A percentile compares a stretch with the other conserved stretches of the same genome.
Conservation (phyloP, 2,888 invertebrate species). For the Phyllotreta striolata region DNA sequence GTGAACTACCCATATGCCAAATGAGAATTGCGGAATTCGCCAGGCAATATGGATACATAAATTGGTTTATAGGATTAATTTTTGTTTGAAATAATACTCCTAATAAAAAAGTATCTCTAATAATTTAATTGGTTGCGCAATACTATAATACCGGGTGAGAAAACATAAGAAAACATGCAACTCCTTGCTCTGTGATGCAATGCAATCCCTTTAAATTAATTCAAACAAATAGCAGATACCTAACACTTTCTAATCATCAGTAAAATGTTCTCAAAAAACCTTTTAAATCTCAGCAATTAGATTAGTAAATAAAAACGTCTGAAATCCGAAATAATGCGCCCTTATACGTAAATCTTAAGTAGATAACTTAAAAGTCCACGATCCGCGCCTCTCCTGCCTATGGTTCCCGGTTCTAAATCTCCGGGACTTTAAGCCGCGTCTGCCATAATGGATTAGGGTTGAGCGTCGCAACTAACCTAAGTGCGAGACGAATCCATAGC, state of each 20-base stretch:
- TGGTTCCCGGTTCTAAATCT: conserved; percentile 50
- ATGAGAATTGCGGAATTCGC: no score
- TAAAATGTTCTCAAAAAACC: background rate
- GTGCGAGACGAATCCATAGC: conserved; percentile 57
- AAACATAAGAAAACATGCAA: no score
- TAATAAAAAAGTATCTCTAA: no score
- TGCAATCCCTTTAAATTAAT: no score
- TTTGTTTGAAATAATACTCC: no score
- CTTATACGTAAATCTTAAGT: conserved; percentile 21
- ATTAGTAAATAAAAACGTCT: conserved; percentile 19
- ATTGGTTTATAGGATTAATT: no score
- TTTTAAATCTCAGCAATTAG: conserved; percentile 13
- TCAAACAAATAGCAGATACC: no score
- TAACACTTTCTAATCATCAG: no score
- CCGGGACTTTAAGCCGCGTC: conserved; percentile 53
- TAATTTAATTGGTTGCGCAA: no score
- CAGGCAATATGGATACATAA: no score
- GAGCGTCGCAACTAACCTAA: conserved; percentile 55
- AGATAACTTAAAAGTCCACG: conserved; percentile 49
- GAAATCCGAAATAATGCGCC: conserved; percentile 18
- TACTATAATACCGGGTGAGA: no score
- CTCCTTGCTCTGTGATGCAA: no score
- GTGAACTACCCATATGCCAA: conserved; percentile 10
- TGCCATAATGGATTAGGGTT: conserved; percentile 61
- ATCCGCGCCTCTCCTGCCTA: conserved; percentile 31